Conservation (phyloP, 2,888 invertebrate species). For the Taenaris catops region DNA sequence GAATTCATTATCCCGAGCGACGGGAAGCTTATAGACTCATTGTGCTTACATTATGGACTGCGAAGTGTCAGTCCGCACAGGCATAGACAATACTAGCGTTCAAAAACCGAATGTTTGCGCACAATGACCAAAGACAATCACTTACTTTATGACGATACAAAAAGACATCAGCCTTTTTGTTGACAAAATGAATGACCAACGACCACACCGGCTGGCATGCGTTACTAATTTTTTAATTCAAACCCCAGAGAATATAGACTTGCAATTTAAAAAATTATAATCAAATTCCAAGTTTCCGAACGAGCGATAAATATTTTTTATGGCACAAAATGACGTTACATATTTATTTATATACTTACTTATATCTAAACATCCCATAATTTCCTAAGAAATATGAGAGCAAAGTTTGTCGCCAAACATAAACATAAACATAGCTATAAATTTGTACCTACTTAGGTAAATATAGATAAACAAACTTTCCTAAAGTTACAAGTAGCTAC, state of each 20-base stretch:
- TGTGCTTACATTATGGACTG: conserved; percentile 41
- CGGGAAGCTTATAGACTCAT: conserved; percentile 55
- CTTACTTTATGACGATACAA: conserved; percentile 32
- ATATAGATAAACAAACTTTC: no score
- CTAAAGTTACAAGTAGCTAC: no score
- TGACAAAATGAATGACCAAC: conserved; percentile 46
- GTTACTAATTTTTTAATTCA: conserved; percentile 70
- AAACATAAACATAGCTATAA: no score
- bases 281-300: no score
- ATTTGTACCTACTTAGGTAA: no score
- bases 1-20: conserved; percentile 51
- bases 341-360: no score
- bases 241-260: conserved; percentile 31
- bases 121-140: conserved; percentile 41
- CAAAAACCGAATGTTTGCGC: conserved; percentile 43
- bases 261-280: conserved; percentile 30
- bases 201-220: conserved; percentile 68
- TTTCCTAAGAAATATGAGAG: no score
- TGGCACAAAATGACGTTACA: no score
- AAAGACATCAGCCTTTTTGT: conserved; percentile 41
- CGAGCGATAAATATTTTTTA: no score
- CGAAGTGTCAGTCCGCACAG: conserved; percentile 37
- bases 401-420: no score
- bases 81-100: conserved; percentile 30
- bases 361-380: no score